Evolutionary conservation across 2,113 vertebrate genomes (phyloP).

Genomic region (Perccottus glenii): DNA sequence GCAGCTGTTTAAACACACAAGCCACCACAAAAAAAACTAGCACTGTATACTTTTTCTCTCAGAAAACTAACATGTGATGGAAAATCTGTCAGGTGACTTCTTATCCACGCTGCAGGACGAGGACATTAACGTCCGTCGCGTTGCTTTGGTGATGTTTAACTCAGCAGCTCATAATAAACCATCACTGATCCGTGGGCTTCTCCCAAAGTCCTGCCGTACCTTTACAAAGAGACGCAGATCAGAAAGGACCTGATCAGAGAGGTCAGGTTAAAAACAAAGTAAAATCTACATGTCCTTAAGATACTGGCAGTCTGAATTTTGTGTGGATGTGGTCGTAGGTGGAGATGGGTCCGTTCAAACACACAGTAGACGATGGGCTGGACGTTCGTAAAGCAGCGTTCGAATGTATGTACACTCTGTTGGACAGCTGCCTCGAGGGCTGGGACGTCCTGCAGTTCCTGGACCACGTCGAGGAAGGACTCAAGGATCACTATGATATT

Average conservation of each 20-base stretch:
- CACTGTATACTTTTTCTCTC: not conserved
- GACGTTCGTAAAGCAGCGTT: conserved; percentile 94
- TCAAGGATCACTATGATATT: conserved; percentile 96
- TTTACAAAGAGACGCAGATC: conserved; percentile 91
- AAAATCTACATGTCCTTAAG: too few relatives aligned
- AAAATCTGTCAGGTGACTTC: conserved; percentile 85
- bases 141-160: conserved; percentile 93
- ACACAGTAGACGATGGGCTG: conserved; percentile 92
- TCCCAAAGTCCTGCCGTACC: conserved; percentile 82
- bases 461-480: conserved; percentile 90
- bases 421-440: conserved; percentile 90
- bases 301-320: not conserved
- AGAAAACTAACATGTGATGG: not conserved
- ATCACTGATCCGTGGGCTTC: conserved; percentile 84
- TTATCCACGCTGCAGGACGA: conserved; percentile 88
- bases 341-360: conserved; percentile 97
- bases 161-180: conserved; percentile 96
- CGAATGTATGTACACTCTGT: conserved; percentile 93
- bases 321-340: conserved; percentile 75
- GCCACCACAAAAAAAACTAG: not conserved
- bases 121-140: conserved; percentile 89
- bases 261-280: conserved; percentile 64
- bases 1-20: not conserved
- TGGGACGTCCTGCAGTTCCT: conserved; percentile 91
- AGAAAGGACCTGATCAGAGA: conserved; percentile 93